Conservation (phyloP, 2,888 invertebrate genomes). For the Spicauda simplicius region DNA sequence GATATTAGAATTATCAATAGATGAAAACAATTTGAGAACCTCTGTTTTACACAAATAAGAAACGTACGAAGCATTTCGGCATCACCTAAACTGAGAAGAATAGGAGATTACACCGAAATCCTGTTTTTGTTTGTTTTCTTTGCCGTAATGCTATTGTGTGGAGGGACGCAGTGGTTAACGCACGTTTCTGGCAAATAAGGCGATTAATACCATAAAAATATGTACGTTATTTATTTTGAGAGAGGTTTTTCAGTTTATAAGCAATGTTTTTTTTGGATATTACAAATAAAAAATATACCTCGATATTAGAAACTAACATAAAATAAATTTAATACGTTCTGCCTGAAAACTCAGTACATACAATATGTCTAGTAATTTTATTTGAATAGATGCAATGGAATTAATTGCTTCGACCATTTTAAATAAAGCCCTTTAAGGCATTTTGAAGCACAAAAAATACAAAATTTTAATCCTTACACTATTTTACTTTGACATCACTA, state of each 20-base stretch:
- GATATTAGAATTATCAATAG: too few species aligned
- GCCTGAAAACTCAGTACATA: too few species aligned
- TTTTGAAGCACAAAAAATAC: too few species aligned
- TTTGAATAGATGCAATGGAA: too few species aligned
- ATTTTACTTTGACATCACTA: background rate
- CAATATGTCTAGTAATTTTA: too few species aligned
- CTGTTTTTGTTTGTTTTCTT: constrained; percentile 85
- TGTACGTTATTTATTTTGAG: background rate
- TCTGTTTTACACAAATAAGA: constrained; percentile 76
- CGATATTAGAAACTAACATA: too few species aligned
- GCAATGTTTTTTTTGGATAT: too few species aligned
- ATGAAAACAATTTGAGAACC: too few species aligned
- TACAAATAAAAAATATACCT: too few species aligned
- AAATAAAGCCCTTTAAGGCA: too few species aligned
- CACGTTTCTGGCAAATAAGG: constrained; percentile 43
- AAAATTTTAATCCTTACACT: background rate
- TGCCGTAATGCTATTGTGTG: constrained; percentile 70
- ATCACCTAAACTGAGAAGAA: constrained; percentile 71
- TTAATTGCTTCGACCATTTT: too few species aligned
- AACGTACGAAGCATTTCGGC: constrained; percentile 53
- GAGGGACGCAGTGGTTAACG: constrained; percentile 44
- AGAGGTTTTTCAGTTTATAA: background rate
- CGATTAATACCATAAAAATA: constrained; percentile 18
- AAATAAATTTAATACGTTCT: too few species aligned
- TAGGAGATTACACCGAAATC: constrained; percentile 79